Evolutionary conservation across 92 coral and sea anemone species (phyloP), one percentile per base, ranked within the genome.

Genomic region (Actinostola sp.): DNA sequence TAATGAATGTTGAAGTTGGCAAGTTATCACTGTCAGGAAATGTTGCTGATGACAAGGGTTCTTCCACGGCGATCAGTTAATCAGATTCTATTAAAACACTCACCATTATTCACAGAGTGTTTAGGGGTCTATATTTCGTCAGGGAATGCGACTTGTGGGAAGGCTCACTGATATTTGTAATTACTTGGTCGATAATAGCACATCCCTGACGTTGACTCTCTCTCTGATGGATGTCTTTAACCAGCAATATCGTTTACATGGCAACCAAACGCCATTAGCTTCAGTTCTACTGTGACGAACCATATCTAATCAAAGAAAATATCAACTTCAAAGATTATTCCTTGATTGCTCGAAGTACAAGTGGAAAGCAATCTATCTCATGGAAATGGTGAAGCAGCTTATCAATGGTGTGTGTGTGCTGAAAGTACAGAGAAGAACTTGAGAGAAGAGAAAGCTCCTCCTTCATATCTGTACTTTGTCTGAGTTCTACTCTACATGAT

Each of bases 241-340:
- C 56, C 91, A 89, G 8, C 70, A n/a, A 72, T 68, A 80, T 89
- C 19, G 88, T 70, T 4, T 89, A 80, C 65, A 71, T 79, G 35
- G 88, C 95, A 34, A 58, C 71, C 42, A 89, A 89, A 59, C 78
- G 83, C 2, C 3, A n/a, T n/a, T 82, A 19, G 68, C 75, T 28
- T 53, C 76, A 1, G 16, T 76, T 2, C 28, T 84, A 32, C 16
- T 61, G 9, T 32, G n/a, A 57, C 26, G 30, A 45, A 25, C 80
- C 85, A 8, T 52, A 50, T 48, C 29, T 65, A 60, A 50, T 11
- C 27, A 65, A 41, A n/a, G n/a, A 12, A 50, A 44, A 50, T 28
- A 0, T 1, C 44, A 75, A 20, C 54, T 76, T 8, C 33, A 39
- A 33, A 45, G 42, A 41, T 73, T 83, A 25, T 71, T 84, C 55